Base-by-base conservation (phyloP, 2,113 vertebrate genomes). In the Verasper variegatus region DNA sequence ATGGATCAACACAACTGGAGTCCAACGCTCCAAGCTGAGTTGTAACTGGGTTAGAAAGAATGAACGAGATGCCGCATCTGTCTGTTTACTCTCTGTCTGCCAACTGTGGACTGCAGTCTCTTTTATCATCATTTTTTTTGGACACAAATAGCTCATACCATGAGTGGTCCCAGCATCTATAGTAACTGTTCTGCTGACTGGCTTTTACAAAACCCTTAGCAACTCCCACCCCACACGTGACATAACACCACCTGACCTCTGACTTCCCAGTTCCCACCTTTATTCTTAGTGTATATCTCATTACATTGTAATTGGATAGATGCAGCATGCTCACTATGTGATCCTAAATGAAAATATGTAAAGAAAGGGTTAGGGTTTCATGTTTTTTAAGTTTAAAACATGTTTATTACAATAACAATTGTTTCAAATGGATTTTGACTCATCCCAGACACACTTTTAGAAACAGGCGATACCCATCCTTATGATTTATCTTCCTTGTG, bases 251-350 rank as follows among this genome's bases (percentile, higher is more conserved):
- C 18, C 15, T 2, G 2, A 77, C 69, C 24, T 57, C 23, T 57
- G 66, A 78, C 35, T 60, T 64, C 18, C 4, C 52, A 31, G 31
- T 31, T 31, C 31, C 31, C 31, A 31, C 31, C 31, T 10, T 70
- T 2, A 49, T 23, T 78, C 61, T 68, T 27, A 37, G 23, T 62
- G 6, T 40, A 3, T 85, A 80, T 88, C 74, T 47, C 18, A 71
- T 86, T 85, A 67, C 76, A 69, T 24, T 58, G 76, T 60, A 82
- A 80, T 60, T 5, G 51, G 42, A 64, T 52, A 64, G 35, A 60
- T 12, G 21, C 26, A 5, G 10, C 18, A 55, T n/a, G 20, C 4
- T 5, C 45, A 69, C 52, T 54, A 37, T 0, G 4, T 11, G 1
- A 56, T 23, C 27, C 5, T 26, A 26, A 14, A 27, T 11, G 37